Evolutionary conservation across 2,888 invertebrate species (phyloP).

Genomic region (Pasiphila rectangulata): DNA sequence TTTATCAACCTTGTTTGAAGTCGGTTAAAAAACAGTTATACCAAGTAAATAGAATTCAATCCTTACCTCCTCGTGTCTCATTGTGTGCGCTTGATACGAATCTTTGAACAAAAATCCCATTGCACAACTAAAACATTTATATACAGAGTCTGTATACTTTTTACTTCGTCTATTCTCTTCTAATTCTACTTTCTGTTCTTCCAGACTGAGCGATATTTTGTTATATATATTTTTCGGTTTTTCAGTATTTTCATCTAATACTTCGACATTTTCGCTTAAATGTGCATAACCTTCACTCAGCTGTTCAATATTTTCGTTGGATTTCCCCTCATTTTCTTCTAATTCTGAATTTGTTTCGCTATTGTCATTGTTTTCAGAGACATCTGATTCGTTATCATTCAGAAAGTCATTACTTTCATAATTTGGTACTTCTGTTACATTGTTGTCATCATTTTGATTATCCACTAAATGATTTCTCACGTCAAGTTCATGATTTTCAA

Average conservation of each 20-base stretch:
- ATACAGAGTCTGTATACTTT: constrained; percentile 64
- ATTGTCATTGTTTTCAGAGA: background rate
- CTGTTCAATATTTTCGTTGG: too few species aligned
- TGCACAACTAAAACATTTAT: constrained; percentile 68
- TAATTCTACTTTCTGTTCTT: constrained; percentile 64
- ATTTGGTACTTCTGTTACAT: background rate
- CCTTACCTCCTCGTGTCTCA: constrained; percentile 72
- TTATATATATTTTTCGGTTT: constrained; percentile 45
- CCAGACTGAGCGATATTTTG: constrained; percentile 51
- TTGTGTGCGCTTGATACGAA: constrained; percentile 71
- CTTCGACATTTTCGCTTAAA: background rate
- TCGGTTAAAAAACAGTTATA: too few species aligned
- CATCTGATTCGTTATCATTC: background rate
- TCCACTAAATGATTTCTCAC: background rate
- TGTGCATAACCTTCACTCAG: background rate
- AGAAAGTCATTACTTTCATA: background rate
- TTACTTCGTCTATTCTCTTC: constrained; percentile 59
- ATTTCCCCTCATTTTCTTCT: background rate
- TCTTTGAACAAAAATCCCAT: constrained; percentile 67
- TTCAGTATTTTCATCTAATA: constrained; percentile 4
- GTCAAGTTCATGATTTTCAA: constrained; percentile 2
- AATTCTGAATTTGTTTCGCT: background rate
- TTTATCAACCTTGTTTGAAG: too few species aligned
- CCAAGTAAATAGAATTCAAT: too few species aligned
- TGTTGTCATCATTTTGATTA: background rate